Conservation (phyloP, 2,797 vertebrate species). For the Myotis daubentonii region DNA sequence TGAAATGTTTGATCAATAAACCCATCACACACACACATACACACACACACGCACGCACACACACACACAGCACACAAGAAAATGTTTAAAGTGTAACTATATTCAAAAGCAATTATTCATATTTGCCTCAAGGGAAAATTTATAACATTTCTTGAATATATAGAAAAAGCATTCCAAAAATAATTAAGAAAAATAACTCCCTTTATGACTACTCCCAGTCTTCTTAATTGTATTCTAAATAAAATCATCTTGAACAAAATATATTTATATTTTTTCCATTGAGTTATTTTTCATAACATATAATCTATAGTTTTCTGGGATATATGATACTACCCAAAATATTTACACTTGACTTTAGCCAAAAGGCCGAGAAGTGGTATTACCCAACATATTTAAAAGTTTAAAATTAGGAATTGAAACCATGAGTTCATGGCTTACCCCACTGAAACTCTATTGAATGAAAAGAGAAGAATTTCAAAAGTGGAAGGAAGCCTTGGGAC, state of each 20-base stretch:
- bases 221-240: neutral
- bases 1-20: neutral
- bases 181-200: neutral
- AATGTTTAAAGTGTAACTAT: neutral
- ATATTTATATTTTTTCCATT: neutral
- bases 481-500: neutral
- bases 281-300: neutral
- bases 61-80: no score
- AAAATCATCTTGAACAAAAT: neutral
- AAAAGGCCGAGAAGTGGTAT: neutral
- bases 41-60: neutral
- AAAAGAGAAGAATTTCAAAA: neutral
- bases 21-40: neutral
- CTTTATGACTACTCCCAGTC: neutral
- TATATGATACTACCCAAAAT: neutral
- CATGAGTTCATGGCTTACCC: neutral
- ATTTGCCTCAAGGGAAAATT: neutral
- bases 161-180: neutral
- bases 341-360: neutral
- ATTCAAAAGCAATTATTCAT: neutral
- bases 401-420: neutral
- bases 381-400: neutral
- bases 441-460: neutral
- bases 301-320: neutral
- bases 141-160: neutral